Base-by-base conservation (phyloP, 1,140 invertebrate genomes). In the Leptonema lineaticorne region DNA sequence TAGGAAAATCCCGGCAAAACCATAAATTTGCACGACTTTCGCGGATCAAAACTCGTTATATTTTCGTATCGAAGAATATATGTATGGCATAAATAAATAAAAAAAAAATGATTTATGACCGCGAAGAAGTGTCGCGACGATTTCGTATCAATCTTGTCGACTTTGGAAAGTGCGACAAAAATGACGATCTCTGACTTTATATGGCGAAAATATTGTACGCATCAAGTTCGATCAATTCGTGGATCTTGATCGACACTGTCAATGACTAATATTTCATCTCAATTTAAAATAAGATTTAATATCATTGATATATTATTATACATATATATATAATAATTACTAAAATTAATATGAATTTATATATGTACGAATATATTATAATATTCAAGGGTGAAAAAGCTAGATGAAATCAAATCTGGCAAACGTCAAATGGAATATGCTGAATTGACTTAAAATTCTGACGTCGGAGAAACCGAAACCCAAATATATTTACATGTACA, bases 361-460 rank as follows among this genome's bases (percentile, higher is more conserved):
- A 41, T 41, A 41, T 41, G 9, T 16, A 11, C 9, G 9, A 1
- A 41, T 4, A 14, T 1, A 3, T 2, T 2, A 16, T 16, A 16
- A 16, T 9, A 41, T 11, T 14, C 37, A 16, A 2, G 2, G 37
- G 9, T 11, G 2, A 16, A 11, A 11, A 41, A 2, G 37, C 11
- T 9, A 16, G 37, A 3, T n/a, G 33, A 60, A 67, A 58, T 67
- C 65, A 58, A 58, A 59, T 67, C 56, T 45, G n/a, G 56, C 53
- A 58, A n/a, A 67, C 41, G 57, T 58, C 65, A 67, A 59, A 67
- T 45, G 65, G 57, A 67, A 67, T 67, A 67, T 50, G 65, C 65
- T 67, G 65, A 67, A 67, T 67, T 59, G 56, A 58, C 65, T 58
- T 58, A 59, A 67, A 64, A 64, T 64, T 50, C 20, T 9, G 1